Evolutionary conservation across 1,140 invertebrate genomes (phyloP).

Genomic region (Diprion similis): DNA sequence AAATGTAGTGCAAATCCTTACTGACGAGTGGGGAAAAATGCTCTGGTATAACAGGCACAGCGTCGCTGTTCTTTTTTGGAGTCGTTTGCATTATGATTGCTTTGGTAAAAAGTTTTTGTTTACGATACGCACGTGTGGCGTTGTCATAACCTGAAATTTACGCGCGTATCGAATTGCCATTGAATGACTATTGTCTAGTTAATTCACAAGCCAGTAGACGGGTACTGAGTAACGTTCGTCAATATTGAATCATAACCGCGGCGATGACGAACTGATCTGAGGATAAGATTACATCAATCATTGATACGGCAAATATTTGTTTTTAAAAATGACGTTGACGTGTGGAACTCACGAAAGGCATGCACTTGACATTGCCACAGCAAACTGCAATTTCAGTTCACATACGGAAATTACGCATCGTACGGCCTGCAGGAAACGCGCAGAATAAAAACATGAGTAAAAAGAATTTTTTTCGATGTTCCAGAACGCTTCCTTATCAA

Average conservation of each 20-base stretch:
- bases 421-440: too few species aligned
- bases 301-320: too few species aligned
- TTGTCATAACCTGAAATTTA: slow-evolving; percentile 1
- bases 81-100: slow-evolving; percentile 8
- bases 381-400: too few species aligned
- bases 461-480: too few species aligned
- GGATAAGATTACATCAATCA: too few species aligned
- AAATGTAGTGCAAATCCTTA: slow-evolving; percentile 24
- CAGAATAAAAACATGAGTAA: too few species aligned
- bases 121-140: background rate
- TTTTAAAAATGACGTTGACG: too few species aligned
- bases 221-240: background rate
- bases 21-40: slow-evolving; percentile 25
- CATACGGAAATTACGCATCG: too few species aligned
- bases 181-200: background rate
- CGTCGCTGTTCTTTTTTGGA: slow-evolving; percentile 4
- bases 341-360: too few species aligned
- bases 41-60: background rate
- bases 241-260: background rate
- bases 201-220: background rate
- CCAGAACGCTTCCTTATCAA: too few species aligned
- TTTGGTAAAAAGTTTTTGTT: background rate
- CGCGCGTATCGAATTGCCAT: background rate
- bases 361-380: too few species aligned
- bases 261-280: too few species aligned